These are phyloP conservation scores for Botia kubotai DNA, from an alignment of 2,797 vertebrate species.

Conservation along the genomic window DNA sequence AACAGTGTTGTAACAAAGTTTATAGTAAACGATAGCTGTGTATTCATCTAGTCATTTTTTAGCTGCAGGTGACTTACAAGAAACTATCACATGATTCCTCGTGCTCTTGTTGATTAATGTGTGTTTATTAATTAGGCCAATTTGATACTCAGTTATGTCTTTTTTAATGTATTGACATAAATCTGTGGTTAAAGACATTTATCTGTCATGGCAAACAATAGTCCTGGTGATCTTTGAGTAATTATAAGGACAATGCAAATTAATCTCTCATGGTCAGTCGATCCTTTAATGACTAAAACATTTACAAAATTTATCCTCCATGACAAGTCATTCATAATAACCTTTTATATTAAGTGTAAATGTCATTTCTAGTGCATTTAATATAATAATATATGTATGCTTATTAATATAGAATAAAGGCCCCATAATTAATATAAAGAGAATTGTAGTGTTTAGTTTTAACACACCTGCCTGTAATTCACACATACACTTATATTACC, in stretches of 20 bases:
- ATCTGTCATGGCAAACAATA: slow-evolving; percentile 73
- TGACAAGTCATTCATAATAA: slow-evolving; percentile 60
- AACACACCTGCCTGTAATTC: too few relatives aligned
- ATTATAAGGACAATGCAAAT: slow-evolving; percentile 79
- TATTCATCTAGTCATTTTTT: background rate
- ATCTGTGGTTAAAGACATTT: slow-evolving; percentile 77
- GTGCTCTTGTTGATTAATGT: slow-evolving; percentile 71
- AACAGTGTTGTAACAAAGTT: background rate
- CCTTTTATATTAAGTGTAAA: slow-evolving; percentile 33
- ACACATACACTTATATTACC: too few relatives aligned
- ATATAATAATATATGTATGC: slow-evolving; percentile 14
- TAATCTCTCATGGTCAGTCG: slow-evolving; percentile 71
- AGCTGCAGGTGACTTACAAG: slow-evolving; percentile 13
- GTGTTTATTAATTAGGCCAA: slow-evolving; percentile 75
- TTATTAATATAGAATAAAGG: too few relatives aligned
- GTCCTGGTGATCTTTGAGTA: slow-evolving; percentile 73
- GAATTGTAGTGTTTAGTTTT: too few relatives aligned
- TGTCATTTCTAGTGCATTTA: slow-evolving; percentile 10
- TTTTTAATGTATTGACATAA: slow-evolving; percentile 76
- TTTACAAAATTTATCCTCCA: slow-evolving; percentile 47
- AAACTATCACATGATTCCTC: slow-evolving; percentile 42
- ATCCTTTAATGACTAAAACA: slow-evolving; percentile 55
- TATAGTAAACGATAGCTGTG: background rate
- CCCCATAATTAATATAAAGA: too few relatives aligned
- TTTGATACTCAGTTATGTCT: slow-evolving; percentile 73